A percentile compares a stretch with the other conserved stretches of the same genome.
phyloP scores from a whole-genome alignment of 2,888 invertebrate species.

The Leptogaster cylindrica region DNA sequence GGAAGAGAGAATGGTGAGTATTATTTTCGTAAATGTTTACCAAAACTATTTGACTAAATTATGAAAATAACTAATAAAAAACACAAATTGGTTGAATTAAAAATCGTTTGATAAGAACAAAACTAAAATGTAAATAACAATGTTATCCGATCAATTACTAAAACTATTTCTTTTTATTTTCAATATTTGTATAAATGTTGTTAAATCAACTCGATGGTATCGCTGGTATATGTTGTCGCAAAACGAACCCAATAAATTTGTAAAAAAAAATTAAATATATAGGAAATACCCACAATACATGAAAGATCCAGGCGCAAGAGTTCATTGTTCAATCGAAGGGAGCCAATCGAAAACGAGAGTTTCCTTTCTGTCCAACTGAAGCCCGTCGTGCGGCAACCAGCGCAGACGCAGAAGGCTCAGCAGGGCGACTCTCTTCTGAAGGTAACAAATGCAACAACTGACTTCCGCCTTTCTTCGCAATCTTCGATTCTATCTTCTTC shows the following conservation, averaged over 20 bases:
- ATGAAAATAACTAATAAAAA: background rate
- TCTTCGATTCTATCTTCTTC: no score
- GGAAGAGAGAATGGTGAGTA: conserved; percentile 19
- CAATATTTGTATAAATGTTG: conserved; percentile 1
- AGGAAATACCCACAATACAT: conserved; percentile 16
- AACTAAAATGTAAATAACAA: no score
- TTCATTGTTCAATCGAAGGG: conserved; percentile 62
- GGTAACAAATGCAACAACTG: conserved; percentile 55
- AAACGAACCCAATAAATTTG: background rate
- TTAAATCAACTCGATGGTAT: no score
- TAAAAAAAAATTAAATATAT: background rate
- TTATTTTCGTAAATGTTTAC: background rate
- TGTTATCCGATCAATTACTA: no score
- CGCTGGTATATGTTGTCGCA: background rate
- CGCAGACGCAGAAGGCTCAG: conserved; percentile 58
- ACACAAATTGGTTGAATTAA: no score
- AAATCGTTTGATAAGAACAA: no score
- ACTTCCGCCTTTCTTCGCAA: no score
- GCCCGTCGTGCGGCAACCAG: conserved; percentile 64
- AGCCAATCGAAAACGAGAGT: conserved; percentile 64
- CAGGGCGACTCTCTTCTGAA: conserved; percentile 57
- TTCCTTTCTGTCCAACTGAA: conserved; percentile 69
- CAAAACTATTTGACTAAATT: background rate
- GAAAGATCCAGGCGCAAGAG: no score
- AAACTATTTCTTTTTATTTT: background rate